Percentiles rank a stretch among this genome's conserved stretches.
Evolutionary conservation across 2,113 vertebrate genomes (phyloP).

Genomic region (Stigmatopora nigra): DNA sequence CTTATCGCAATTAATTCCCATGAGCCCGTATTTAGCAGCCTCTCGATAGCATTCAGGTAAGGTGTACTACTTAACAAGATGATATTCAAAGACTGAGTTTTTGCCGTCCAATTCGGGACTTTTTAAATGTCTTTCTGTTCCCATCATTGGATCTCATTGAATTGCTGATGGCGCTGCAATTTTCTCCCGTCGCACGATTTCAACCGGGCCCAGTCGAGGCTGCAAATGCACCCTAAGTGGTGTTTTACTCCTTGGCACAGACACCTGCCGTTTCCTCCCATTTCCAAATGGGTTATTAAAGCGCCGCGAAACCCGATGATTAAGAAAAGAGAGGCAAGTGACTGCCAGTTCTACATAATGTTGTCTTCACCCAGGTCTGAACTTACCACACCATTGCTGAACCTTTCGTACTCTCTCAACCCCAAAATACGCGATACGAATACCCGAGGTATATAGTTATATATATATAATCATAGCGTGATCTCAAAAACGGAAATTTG

Average conservation of each 20-base stretch:
- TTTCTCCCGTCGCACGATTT: conserved; percentile 16
- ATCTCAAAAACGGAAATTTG: neutral
- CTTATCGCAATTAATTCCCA: neutral
- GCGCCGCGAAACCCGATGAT: conserved; percentile 5
- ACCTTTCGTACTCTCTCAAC: conserved; percentile 5
- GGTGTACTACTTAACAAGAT: conserved; percentile 31
- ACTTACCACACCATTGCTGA: conserved; percentile 15
- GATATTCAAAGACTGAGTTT: conserved; percentile 19
- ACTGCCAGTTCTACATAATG: conserved; percentile 5
- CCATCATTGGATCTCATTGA: conserved; percentile 19
- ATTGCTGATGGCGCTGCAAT: conserved; percentile 9
- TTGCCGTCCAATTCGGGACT: conserved; percentile 4
- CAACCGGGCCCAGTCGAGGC: conserved; percentile 11
- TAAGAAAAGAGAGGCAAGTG: conserved; percentile 3
- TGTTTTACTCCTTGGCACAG: conserved; percentile 7
- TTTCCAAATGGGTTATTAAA: conserved; percentile 19
- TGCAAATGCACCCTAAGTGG: conserved; percentile 17
- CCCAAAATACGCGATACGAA: neutral
- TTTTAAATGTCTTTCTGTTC: neutral
- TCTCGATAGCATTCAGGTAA: neutral
- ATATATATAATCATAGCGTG: no score
- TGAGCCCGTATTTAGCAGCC: neutral
- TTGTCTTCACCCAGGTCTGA: conserved; percentile 17
- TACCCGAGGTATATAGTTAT: no score
- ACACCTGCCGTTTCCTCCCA: conserved; percentile 10